Evolutionary conservation across 2,113 vertebrate genomes (phyloP).

Genomic region (Cheirogaleus medius): DNA sequence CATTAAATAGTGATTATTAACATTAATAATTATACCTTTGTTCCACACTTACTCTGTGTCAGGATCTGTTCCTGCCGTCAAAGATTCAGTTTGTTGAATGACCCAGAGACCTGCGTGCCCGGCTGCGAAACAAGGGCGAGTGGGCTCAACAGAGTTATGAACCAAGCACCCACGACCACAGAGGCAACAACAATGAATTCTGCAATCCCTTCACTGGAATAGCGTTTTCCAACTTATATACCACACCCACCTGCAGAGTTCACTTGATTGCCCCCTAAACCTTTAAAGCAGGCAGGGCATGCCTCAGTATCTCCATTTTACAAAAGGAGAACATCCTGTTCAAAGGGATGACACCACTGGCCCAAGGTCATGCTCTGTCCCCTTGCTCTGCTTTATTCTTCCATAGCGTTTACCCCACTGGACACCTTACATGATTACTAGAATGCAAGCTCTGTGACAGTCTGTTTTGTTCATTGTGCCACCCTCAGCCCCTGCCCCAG

Average conservation of each 20-base stretch:
- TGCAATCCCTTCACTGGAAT: fast-evolving
- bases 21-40: not conserved
- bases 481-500: not conserved
- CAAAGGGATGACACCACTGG: not conserved
- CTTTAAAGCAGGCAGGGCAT: not conserved
- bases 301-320: not conserved
- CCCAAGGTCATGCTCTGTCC: not conserved
- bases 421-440: not conserved
- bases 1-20: not conserved
- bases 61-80: not conserved
- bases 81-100: not conserved
- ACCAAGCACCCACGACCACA: not conserved
- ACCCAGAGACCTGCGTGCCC: not conserved
- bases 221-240: fast-evolving
- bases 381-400: not conserved
- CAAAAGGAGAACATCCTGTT: not conserved
- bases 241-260: fast-evolving
- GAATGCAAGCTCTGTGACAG: not conserved
- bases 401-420: fast-evolving
- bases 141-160: not conserved
- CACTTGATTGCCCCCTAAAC: not conserved
- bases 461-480: not conserved
- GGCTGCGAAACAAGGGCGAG: not conserved
- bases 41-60: not conserved
- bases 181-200: fast-evolving